Evolutionary conservation across 2,888 invertebrate species (phyloP).

Genomic region (Allygus modestus): DNA sequence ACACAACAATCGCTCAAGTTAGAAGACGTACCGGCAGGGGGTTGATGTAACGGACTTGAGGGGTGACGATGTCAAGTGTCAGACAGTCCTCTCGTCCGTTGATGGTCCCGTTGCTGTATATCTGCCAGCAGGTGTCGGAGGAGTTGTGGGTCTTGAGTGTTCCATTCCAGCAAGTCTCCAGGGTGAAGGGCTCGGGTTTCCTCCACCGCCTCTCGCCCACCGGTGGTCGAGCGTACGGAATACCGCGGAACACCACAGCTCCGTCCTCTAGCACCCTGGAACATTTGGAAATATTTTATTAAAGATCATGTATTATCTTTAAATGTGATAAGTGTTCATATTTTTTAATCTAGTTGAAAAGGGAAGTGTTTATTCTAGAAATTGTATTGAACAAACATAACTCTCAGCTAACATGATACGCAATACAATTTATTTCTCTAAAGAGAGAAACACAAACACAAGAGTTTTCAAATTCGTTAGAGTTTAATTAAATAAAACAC

Average conservation of each 20-base stretch:
- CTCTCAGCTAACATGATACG: too few relatives aligned
- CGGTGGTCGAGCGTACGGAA: conserved; percentile 89
- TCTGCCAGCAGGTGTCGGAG: conserved; percentile 83
- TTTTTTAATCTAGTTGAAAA: too few relatives aligned
- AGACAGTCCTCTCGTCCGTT: conserved; percentile 90
- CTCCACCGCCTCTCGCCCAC: conserved; percentile 83
- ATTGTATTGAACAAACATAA: too few relatives aligned
- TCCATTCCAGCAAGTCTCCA: conserved; percentile 89
- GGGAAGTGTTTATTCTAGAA: too few relatives aligned
- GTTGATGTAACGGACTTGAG: conserved; percentile 86
- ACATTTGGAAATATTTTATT: too few relatives aligned
- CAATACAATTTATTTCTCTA: too few relatives aligned
- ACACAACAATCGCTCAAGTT: too few relatives aligned
- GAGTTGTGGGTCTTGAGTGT: conserved; percentile 83
- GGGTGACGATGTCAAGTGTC: conserved; percentile 89
- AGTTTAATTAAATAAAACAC: too few relatives aligned
- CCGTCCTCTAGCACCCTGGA: conserved; percentile 85
- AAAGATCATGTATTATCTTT: conserved; percentile 65
- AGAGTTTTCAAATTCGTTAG: too few relatives aligned
- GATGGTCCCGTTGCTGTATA: conserved; percentile 78
- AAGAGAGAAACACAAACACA: too few relatives aligned
- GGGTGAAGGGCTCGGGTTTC: conserved; percentile 81
- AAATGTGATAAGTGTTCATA: too few relatives aligned
- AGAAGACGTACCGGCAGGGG: conserved; percentile 79
- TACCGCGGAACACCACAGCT: conserved; percentile 88